phyloP scores from a whole-genome alignment of 2,797 vertebrate genomes.

The Mallotus villosus region DNA sequence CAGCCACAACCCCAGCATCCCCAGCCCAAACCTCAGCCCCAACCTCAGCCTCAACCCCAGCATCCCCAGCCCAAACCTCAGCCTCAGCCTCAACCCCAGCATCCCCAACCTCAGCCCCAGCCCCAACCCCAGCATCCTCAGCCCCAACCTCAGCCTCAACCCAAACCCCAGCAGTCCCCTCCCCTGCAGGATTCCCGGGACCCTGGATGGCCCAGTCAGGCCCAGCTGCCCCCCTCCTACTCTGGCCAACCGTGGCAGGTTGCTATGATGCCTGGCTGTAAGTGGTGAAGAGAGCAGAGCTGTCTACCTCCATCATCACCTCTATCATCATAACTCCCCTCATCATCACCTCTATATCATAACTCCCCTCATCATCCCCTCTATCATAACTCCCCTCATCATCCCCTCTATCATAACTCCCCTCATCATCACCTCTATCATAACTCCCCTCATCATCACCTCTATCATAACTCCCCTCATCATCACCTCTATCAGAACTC shows the following conservation, averaged over 20 bases:
- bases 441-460: too few species aligned
- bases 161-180: conserved; percentile 18
- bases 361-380: too few species aligned
- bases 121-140: not conserved
- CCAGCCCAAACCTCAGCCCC: not conserved
- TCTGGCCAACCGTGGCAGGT: conserved; percentile 28
- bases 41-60: not conserved
- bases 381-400: too few species aligned
- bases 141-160: conserved; percentile 26
- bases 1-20: not conserved
- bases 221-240: conserved; percentile 6
- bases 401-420: too few species aligned
- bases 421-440: too few species aligned
- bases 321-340: too few species aligned
- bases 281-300: conserved; percentile 25
- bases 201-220: conserved; percentile 15
- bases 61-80: not conserved
- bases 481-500: too few species aligned
- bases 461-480: too few species aligned
- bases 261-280: conserved; percentile 21
- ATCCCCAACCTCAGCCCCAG: not conserved
- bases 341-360: too few species aligned
- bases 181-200: conserved; percentile 18
- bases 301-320: too few species aligned
- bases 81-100: conserved; percentile 23